Base-by-base conservation (phyloP, 2,113 vertebrate species). In the Rissa tridactyla region DNA sequence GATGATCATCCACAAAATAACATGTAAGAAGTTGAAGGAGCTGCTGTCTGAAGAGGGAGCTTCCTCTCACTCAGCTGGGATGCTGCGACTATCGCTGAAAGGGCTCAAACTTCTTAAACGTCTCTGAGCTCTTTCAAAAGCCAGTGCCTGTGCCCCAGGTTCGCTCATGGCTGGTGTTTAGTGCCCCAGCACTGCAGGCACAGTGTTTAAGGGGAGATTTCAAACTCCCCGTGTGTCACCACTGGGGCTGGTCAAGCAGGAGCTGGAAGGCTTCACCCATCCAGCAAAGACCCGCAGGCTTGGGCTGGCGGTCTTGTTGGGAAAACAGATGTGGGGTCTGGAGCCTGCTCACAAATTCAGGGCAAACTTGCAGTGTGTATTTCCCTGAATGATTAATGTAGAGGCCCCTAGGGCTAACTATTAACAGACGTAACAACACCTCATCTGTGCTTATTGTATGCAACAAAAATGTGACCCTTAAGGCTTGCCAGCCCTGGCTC, bases 61-160 rank as follows among this genome's bases (percentile, higher is more conserved):
- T 86, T 32, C 13, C 30, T 73, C n/a, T 78, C 58, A 16, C 22
- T 64, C 54, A 52, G 34, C 46, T 62, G 86, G 34, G 46, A n/a
- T 1, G 5, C 36, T 5, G 3, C 4, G 1, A 18, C 4, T 19
- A 44, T 22, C 0, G 0, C 66, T 58, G 38, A 44, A 76, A 23
- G 14, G 30, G 10, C 32, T 64, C 64, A 40, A 5, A 57, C 34
- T 27, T 47, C 7, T 85, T 47, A 52, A 78, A 49, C 5, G 68
- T 16, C 34, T 26, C 36, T 3, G 9, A 61, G 15, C 51, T 36
- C 38, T 32, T 73, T 7, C 52, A 13, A 10, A 46, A 0, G 1
- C 30, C 47, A 26, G 20, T 29, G 36, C 32, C 34, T 1, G 3
- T 22, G n/a, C 18, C 71, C 38, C 16, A 32, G 15, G 13, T 18